Evolutionary conservation across 2,113 vertebrate species (phyloP).

Genomic region (Natator depressus): DNA sequence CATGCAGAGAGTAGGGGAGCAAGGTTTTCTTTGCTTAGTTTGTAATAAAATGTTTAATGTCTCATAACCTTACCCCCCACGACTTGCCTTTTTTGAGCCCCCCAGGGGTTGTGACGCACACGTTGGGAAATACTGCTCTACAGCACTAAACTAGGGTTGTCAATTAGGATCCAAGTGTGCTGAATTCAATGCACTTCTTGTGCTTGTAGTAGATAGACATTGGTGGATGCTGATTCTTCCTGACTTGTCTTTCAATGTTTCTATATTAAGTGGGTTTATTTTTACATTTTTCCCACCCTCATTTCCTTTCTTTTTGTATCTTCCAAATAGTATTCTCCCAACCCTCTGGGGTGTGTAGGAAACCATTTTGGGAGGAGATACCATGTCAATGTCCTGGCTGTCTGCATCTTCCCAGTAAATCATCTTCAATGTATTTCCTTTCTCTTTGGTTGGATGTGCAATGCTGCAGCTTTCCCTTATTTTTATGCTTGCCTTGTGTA

Average conservation of each 20-base stretch:
- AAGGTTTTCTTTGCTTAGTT: background rate
- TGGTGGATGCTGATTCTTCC: background rate
- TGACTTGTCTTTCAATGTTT: background rate
- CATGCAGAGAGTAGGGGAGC: background rate
- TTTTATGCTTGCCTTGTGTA: background rate
- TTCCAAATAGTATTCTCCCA: background rate
- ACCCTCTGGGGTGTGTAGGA: background rate
- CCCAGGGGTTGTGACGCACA: background rate
- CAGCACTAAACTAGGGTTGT: background rate
- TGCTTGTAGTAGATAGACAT: background rate
- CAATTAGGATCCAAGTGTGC: background rate
- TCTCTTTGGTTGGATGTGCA: background rate
- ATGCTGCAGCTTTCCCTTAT: background rate
- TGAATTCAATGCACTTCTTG: background rate
- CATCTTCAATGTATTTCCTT: background rate
- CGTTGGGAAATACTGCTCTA: background rate
- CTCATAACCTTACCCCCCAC: background rate
- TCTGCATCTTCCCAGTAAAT: background rate
- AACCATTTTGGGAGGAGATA: background rate
- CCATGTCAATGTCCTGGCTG: background rate
- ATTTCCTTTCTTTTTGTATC: background rate
- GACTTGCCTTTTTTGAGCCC: too few species aligned
- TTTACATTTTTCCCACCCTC: background rate
- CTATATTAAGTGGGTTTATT: background rate
- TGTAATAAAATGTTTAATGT: background rate